These are phyloP conservation scores for Datnioides undecimradiatus DNA, from an alignment of 2,113 vertebrate genomes.

Conservation along the genomic window DNA sequence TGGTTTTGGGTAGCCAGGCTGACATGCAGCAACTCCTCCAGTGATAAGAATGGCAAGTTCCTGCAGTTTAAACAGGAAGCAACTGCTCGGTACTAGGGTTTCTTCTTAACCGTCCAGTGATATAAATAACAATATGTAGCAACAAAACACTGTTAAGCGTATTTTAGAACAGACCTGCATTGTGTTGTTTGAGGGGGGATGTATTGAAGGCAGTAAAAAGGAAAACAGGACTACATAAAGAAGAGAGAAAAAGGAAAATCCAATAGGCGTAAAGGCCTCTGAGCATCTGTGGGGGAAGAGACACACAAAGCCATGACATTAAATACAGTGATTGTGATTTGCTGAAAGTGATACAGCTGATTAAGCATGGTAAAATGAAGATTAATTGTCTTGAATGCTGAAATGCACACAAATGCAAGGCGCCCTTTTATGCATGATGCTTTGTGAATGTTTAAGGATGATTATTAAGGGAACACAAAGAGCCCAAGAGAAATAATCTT, in stretches of 20 bases:
- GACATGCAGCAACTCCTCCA: constrained; percentile 8
- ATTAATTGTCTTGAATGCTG: not conserved
- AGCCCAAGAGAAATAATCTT: not conserved
- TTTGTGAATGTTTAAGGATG: constrained; percentile 2
- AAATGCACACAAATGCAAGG: not conserved
- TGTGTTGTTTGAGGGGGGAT: not conserved
- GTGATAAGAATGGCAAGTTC: constrained; percentile 46
- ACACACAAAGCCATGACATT: not conserved
- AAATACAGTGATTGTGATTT: not conserved
- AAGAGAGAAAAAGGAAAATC: not conserved
- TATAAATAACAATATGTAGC: constrained; percentile 11
- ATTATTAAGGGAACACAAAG: not conserved
- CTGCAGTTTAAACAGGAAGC: constrained; percentile 48
- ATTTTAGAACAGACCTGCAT: not conserved
- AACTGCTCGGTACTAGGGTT: not conserved
- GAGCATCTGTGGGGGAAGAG: not conserved
- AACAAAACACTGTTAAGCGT: not conserved
- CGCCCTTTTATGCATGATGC: not conserved
- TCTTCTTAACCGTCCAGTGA: constrained; percentile 7
- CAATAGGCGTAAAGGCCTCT: not conserved
- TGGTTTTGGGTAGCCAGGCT: constrained; percentile 10
- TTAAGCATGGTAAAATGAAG: not conserved
- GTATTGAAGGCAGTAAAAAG: not conserved
- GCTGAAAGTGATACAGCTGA: not conserved
- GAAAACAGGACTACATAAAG: not conserved